These are phyloP conservation scores for Apotomis turbidana DNA, from an alignment of 2,888 invertebrate species.

Conservation along the genomic window DNA sequence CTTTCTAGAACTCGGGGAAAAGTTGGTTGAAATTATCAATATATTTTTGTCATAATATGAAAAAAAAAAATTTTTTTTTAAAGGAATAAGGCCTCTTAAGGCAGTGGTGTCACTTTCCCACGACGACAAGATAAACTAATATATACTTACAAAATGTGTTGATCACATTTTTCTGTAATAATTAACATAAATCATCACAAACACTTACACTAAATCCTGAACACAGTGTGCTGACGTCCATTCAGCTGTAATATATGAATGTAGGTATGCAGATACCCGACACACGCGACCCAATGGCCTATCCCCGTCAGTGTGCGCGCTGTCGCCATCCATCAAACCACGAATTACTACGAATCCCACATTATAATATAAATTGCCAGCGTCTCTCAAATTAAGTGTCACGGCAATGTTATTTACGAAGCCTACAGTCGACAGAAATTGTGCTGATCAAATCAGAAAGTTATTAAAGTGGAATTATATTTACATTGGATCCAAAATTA, in stretches of 20 bases:
- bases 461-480: conserved; percentile 24
- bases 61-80: no score
- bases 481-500: not conserved
- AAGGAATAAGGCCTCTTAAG: no score
- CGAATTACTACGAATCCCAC: conserved; percentile 21
- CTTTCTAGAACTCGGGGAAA: no score
- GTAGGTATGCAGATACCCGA: not conserved
- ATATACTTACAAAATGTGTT: no score
- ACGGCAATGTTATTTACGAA: conserved; percentile 22
- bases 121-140: no score
- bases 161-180: no score
- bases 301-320: conserved; percentile 14
- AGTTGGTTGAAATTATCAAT: no score
- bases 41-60: no score
- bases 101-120: no score
- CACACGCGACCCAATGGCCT: conserved; percentile 15
- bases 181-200: no score
- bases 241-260: not conserved
- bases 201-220: no score
- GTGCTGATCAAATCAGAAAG: conserved; percentile 28
- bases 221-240: no score
- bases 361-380: conserved; percentile 30
- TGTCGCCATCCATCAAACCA: conserved; percentile 21
- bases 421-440: conserved; percentile 8
- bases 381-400: conserved; percentile 22